Conservation (phyloP, 2,797 vertebrate species). For the Amblyraja radiata region DNA sequence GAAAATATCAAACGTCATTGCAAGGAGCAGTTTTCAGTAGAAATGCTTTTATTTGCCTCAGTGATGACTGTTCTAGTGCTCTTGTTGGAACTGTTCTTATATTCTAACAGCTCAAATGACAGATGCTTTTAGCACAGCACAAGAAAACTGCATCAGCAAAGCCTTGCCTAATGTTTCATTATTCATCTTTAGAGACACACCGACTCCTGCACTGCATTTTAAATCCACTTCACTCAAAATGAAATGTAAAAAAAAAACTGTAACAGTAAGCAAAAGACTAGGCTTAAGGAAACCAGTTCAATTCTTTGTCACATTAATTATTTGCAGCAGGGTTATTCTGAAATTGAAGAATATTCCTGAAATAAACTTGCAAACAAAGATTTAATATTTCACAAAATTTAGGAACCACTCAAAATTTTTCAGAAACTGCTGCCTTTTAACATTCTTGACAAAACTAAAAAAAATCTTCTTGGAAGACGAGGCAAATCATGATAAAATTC, state of each 20-base stretch:
- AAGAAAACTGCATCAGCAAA: constrained; percentile 25
- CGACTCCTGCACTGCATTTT: neutral
- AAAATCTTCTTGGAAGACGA: neutral
- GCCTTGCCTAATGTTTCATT: constrained; percentile 9
- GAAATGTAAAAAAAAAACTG: neutral
- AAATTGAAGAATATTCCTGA: neutral
- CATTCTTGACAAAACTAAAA: neutral
- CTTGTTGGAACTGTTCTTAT: neutral
- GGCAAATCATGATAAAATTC: neutral
- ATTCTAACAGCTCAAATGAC: constrained; percentile 2
- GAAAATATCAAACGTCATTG: neutral
- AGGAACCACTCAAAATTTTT: neutral
- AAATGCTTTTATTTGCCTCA: neutral
- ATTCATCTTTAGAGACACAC: constrained; percentile 24
- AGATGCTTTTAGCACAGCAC: constrained; percentile 4
- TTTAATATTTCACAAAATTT: neutral
- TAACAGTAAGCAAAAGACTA: neutral
- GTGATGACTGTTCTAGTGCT: neutral
- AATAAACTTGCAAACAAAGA: neutral
- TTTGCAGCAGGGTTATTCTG: neutral
- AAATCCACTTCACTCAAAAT: neutral
- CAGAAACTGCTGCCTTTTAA: neutral
- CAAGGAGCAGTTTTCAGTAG: neutral
- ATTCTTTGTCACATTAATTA: neutral
- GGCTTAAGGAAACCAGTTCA: neutral